phyloP scores from a whole-genome alignment of 2,797 vertebrate genomes.

The Leuciscus waleckii region DNA sequence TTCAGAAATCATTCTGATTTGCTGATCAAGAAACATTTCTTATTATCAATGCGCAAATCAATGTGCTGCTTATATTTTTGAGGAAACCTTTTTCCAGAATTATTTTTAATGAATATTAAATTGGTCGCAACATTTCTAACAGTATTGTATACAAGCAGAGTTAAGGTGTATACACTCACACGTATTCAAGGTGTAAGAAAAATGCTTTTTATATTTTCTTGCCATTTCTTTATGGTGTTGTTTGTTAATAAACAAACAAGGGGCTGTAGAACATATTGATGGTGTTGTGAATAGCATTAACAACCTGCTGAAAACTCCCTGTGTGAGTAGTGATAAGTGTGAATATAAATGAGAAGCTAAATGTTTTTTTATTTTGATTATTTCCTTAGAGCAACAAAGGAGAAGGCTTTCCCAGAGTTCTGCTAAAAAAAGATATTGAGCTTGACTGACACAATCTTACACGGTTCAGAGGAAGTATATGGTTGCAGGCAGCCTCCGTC shows the following conservation, averaged over 20 bases:
- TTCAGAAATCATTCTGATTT: background rate
- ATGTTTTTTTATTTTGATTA: background rate
- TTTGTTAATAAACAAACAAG: background rate
- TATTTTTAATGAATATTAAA: too few relatives aligned
- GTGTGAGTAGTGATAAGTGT: background rate
- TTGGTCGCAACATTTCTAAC: background rate
- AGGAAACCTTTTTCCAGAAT: background rate
- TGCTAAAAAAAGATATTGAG: slow-evolving; percentile 69
- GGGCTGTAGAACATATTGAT: background rate
- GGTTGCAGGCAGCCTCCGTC: slow-evolving; percentile 24
- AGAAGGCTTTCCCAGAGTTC: slow-evolving; percentile 50
- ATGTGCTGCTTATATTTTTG: background rate
- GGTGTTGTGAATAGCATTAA: background rate
- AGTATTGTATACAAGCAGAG: background rate
- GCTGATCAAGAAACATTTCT: background rate
- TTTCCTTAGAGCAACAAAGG: slow-evolving; percentile 8
- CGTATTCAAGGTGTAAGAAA: background rate
- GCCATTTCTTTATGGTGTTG: background rate
- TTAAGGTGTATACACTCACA: background rate
- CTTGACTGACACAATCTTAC: slow-evolving; percentile 69
- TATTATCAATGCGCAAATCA: background rate
- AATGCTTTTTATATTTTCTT: background rate
- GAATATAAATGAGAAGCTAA: background rate
- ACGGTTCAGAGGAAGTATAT: slow-evolving; percentile 54
- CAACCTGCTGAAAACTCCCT: slow-evolving; percentile 5